These are phyloP conservation scores for Drosophila guanche DNA, from an alignment of 1,140 invertebrate genomes.

Conservation along the genomic window DNA sequence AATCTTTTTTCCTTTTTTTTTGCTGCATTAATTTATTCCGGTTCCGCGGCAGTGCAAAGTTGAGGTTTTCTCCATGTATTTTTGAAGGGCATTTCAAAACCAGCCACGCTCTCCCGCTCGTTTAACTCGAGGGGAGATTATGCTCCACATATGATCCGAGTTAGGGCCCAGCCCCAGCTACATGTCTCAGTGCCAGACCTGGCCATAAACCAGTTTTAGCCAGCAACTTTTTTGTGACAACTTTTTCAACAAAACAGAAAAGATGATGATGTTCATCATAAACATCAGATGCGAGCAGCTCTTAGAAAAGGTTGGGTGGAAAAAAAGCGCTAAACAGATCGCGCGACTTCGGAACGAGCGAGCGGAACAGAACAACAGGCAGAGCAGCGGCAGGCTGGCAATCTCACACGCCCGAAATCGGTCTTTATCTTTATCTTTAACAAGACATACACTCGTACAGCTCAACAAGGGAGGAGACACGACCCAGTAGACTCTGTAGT, in stretches of 20 bases:
- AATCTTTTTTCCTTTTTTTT: conserved; percentile 51
- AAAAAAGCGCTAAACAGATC: conserved; percentile 7
- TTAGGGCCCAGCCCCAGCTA: not conserved
- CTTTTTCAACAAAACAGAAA: not conserved
- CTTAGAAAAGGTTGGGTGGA: not conserved
- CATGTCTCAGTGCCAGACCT: not conserved
- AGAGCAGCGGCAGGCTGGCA: not conserved
- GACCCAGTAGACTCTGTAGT: not conserved
- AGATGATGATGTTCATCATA: not conserved
- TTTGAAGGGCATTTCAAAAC: conserved; percentile 53
- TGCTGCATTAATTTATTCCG: conserved; percentile 67
- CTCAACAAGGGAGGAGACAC: not conserved
- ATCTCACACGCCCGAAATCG: conserved; percentile 12
- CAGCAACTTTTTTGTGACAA: conserved; percentile 9
- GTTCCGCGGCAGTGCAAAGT: conserved; percentile 63
- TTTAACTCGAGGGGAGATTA: conserved; percentile 20
- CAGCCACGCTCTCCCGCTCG: conserved; percentile 12
- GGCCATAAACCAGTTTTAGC: conserved; percentile 12
- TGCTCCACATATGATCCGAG: conserved; percentile 43
- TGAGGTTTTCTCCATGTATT: conserved; percentile 10
- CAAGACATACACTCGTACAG: conserved; percentile 1
- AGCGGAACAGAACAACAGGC: no score
- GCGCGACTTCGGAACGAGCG: not conserved
- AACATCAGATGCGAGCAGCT: conserved; percentile 3
- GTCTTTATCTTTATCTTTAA: conserved; percentile 17